Percentiles rank a stretch among this genome's conserved stretches.
These are phyloP conservation scores for Phylloscopus collybita DNA, from an alignment of 2,797 vertebrate species.

Conservation along the genomic window DNA sequence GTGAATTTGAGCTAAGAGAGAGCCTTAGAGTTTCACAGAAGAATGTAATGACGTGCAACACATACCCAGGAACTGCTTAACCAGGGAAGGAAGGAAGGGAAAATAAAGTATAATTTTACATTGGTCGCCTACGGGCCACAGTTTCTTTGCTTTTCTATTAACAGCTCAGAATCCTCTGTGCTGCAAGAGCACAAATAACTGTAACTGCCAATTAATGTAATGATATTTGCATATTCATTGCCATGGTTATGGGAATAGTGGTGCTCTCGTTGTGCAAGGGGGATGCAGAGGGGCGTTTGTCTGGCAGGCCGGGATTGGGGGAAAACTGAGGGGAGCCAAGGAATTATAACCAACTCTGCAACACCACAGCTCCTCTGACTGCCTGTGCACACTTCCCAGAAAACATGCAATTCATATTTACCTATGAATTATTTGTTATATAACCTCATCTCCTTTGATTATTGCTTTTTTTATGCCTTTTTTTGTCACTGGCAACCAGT, in stretches of 20 bases:
- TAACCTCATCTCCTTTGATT: background rate
- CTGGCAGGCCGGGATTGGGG: background rate
- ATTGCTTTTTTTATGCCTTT: background rate
- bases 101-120: background rate
- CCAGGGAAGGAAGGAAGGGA: background rate
- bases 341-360: background rate
- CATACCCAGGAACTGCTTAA: background rate
- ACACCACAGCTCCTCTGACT: background rate
- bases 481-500: background rate
- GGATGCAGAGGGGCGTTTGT: background rate
- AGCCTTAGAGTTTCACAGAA: background rate
- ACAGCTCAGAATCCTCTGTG: background rate
- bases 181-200: background rate
- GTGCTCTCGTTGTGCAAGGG: background rate
- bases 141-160: background rate
- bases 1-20: background rate
- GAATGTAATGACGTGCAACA: background rate
- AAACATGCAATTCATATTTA: background rate
- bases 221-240: background rate
- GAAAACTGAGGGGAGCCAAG: background rate
- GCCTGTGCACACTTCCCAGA: background rate
- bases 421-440: background rate
- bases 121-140: accelerated
- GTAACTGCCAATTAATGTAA: background rate
- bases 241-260: background rate